Conservation (phyloP, 2,113 vertebrate genomes). For the Pionites leucogaster region DNA sequence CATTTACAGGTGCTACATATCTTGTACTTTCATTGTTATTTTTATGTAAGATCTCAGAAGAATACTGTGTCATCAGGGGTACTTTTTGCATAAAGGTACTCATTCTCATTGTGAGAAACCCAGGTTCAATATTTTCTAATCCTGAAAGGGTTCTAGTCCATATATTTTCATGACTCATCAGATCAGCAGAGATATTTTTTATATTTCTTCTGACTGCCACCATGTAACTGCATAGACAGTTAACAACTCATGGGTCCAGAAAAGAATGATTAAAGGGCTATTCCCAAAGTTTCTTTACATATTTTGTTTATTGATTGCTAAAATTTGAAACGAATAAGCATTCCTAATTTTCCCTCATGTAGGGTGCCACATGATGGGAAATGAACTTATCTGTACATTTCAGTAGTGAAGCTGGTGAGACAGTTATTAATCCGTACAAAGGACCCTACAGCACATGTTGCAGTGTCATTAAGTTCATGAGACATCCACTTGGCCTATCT, state of each 20-base stretch:
- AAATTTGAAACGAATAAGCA: neutral
- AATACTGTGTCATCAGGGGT: neutral
- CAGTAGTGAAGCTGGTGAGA: neutral
- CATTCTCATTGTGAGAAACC: neutral
- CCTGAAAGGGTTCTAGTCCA: neutral
- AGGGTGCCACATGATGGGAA: neutral
- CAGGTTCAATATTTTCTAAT: neutral
- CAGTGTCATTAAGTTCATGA: neutral
- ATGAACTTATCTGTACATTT: neutral
- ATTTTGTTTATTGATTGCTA: neutral
- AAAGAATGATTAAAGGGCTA: neutral
- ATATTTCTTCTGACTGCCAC: neutral
- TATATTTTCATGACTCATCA: neutral
- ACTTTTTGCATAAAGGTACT: neutral
- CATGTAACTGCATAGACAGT: neutral
- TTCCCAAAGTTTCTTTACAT: neutral
- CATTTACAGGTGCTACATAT: neutral
- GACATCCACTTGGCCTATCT: neutral
- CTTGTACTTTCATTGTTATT: neutral
- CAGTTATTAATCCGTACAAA: rapidly evolving
- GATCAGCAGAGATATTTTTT: neutral
- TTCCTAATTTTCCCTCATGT: neutral
- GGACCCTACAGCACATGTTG: rapidly evolving
- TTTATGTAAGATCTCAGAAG: neutral
- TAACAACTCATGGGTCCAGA: neutral